A percentile compares a stretch with the other conserved stretches of the same genome.
These are phyloP conservation scores for Tanytarsus gracilentus DNA, from an alignment of 2,888 invertebrate genomes.

Conservation along the genomic window DNA sequence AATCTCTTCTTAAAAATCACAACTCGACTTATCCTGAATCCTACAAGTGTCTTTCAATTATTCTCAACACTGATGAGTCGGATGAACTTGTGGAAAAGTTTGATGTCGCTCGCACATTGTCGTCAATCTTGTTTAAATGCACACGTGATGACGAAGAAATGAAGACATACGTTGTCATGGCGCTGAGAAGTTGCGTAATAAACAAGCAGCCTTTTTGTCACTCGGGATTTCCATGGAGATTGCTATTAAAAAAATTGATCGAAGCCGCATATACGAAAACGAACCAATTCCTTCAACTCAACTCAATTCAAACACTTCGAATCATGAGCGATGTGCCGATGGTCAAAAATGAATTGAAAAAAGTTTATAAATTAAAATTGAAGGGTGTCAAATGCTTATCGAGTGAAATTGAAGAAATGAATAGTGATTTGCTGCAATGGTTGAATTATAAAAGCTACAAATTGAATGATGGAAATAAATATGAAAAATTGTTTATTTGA, in stretches of 20 bases:
- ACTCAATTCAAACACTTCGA: not conserved
- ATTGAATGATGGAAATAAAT: not conserved
- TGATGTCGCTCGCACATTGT: not conserved
- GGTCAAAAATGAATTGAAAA: not conserved
- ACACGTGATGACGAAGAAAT: not conserved
- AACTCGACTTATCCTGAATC: not conserved
- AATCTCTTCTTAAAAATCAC: not conserved
- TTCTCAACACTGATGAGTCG: not conserved
- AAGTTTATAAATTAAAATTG: not conserved
- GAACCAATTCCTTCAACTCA: not conserved
- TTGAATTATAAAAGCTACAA: conserved; percentile 1
- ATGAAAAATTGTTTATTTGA: not conserved
- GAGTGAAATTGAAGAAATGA: not conserved
- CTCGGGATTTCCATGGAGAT: not conserved
- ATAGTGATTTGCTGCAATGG: not conserved
- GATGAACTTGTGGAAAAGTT: not conserved
- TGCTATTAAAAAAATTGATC: not conserved
- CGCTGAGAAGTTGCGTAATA: not conserved
- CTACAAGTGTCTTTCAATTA: not conserved
- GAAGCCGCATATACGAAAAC: not conserved
- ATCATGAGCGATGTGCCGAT: not conserved
- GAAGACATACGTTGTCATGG: not conserved
- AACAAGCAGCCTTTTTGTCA: not conserved
- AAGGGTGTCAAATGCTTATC: not conserved
- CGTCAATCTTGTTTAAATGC: not conserved